phyloP scores from a whole-genome alignment of 92 coral and sea anemone species.

The Muricea muricata region DNA sequence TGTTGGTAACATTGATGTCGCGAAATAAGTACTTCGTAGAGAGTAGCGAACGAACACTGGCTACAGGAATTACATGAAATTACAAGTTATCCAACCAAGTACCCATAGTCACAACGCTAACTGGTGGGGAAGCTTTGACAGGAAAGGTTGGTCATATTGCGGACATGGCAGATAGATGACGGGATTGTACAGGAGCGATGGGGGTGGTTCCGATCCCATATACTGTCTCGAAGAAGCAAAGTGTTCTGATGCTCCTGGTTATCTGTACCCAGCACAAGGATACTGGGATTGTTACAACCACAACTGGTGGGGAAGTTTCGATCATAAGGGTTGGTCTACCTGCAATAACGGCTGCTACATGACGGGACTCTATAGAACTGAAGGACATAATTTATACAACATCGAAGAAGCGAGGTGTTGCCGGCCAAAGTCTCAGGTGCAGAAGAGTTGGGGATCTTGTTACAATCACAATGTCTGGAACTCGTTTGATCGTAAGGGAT shows the following conservation, averaged over 20 bases:
- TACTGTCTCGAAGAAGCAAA: too few relatives aligned
- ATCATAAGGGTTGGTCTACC: neutral
- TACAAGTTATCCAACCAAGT: neutral
- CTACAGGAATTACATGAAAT: neutral
- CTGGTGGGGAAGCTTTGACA: neutral
- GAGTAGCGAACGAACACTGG: neutral
- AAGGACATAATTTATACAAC: neutral
- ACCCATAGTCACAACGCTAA: neutral
- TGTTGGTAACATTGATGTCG: constrained; percentile 18
- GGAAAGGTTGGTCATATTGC: neutral
- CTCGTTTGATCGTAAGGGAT: neutral
- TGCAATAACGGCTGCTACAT: constrained; percentile 16
- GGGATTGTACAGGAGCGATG: neutral
- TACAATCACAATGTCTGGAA: neutral
- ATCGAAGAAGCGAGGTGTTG: constrained; percentile 3
- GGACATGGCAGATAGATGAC: neutral
- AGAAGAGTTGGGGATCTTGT: neutral
- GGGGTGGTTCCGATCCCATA: too few relatives aligned
- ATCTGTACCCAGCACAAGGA: neutral
- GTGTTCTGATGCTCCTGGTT: neutral
- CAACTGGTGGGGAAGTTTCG: neutral
- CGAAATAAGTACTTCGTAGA: neutral
- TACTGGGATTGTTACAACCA: constrained; percentile 6
- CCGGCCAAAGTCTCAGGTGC: constrained; percentile 5
- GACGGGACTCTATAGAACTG: neutral